Conservation (phyloP, 1,140 invertebrate genomes). For the Zaprionus davidi region DNA sequence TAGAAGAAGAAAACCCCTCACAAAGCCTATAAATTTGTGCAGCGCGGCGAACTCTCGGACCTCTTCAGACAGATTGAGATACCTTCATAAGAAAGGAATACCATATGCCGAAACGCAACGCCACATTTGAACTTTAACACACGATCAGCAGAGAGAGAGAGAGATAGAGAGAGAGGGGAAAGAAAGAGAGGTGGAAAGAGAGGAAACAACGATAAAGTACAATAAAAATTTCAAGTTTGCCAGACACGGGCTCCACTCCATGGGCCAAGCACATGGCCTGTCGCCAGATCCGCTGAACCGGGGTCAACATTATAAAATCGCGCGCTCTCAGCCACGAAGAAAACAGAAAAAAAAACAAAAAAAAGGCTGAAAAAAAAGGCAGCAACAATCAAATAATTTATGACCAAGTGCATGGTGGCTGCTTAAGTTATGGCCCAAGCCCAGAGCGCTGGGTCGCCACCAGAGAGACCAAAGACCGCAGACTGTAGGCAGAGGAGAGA, state of each 20-base stretch:
- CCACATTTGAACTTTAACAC: constrained; percentile 82
- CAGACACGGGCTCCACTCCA: constrained; percentile 48
- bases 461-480: constrained; percentile 1
- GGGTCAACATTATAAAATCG: constrained; percentile 81
- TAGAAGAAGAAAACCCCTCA: background rate
- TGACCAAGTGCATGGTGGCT: constrained; percentile 79
- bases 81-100: constrained; percentile 56
- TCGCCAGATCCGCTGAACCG: constrained; percentile 68
- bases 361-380: constrained; percentile 30
- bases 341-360: constrained; percentile 20
- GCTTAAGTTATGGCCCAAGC: constrained; percentile 66
- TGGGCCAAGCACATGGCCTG: constrained; percentile 52
- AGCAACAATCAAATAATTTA: constrained; percentile 79
- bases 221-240: constrained; percentile 81
- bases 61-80: constrained; percentile 71
- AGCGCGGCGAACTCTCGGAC: constrained; percentile 32
- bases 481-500: background rate
- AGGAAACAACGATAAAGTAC: constrained; percentile 38
- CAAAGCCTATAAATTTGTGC: constrained; percentile 61
- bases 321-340: constrained; percentile 43
- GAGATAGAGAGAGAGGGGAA: constrained; percentile 1
- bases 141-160: constrained; percentile 45
- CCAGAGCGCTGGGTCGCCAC: constrained; percentile 30
- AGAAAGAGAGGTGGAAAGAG: background rate
- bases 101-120: constrained; percentile 38